Evolutionary conservation across 2,797 vertebrate species (phyloP), one percentile per base, ranked within the genome.

Genomic region (Myotis planiceps): DNA sequence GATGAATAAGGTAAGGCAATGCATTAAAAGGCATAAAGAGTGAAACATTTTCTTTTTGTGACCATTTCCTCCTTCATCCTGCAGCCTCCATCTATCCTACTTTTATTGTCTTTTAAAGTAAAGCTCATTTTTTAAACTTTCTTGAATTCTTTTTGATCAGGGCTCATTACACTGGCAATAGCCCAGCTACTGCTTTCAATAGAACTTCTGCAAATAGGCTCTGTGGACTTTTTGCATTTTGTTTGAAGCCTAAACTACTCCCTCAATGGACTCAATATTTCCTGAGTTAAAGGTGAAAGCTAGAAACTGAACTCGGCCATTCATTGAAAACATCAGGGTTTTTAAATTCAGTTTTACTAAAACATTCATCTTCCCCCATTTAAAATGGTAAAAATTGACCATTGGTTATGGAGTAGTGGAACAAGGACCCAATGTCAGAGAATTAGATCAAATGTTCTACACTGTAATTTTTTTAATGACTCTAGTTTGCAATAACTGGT

Each of bases 61-160:
- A 65, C 25, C 37, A 55, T 90, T 95, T 93, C 65, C 53, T 94
- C 49, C 66, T 47, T 94, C 65, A 69, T 15, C 34, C 21, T 55
- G 9, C 9, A 95, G 39, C 16, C 27, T 92, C 51, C 27, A n/a
- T 88, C 29, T 42, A 55, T 25, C 27, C n/a, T 94, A 39, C 8
- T 93, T 96, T 97, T 92, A 96, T 93, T 93, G 86, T 71, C 47
- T 76, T 96, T 92, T 88, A 95, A 95, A 92, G 10, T 58, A 51
- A 68, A 76, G 39, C 51, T 94, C 29, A 49, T 84, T 97, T 94
- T 93, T 86, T 39, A 65, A 84, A 97, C 74, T 27, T 29, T 93
- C 95, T 49, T 53, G 55, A 83, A 47, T 92, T 27, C 47, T 89
- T 63, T 96, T 94, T 96, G 82, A 88, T 96, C 74, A 90, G 71